Conservation (phyloP, 2,888 invertebrate species). For the Plemyria rubiginata region DNA sequence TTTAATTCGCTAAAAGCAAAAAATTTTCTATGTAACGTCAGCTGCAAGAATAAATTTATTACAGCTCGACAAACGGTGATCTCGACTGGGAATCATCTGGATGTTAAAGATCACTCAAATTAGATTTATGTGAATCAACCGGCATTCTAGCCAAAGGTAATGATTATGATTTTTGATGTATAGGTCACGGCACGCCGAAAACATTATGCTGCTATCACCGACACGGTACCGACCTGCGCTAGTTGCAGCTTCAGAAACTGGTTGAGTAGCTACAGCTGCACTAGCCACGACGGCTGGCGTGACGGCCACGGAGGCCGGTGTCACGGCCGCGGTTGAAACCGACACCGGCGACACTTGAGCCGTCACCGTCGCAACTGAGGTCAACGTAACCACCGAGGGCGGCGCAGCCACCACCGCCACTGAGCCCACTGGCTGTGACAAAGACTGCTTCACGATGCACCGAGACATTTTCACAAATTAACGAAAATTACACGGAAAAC, state of each 20-base stretch:
- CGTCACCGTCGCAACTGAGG: slow-evolving; percentile 46
- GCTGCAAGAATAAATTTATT: slow-evolving; percentile 6
- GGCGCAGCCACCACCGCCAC: slow-evolving; percentile 45
- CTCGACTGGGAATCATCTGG: slow-evolving; percentile 3
- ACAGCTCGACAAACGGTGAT: slow-evolving; percentile 9
- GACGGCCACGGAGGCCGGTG: slow-evolving; percentile 52
- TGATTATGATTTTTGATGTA: too few species aligned
- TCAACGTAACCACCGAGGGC: slow-evolving; percentile 30
- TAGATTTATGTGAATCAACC: not conserved
- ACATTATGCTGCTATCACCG: not conserved
- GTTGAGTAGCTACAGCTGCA: slow-evolving; percentile 40
- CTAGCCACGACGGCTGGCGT: slow-evolving; percentile 45
- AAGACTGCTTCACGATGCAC: slow-evolving; percentile 79
- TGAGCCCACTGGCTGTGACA: slow-evolving; percentile 60
- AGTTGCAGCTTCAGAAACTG: slow-evolving; percentile 51
- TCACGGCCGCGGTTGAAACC: slow-evolving; percentile 42
- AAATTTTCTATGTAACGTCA: slow-evolving; percentile 14
- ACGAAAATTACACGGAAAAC: slow-evolving; percentile 49
- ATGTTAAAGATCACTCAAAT: not conserved
- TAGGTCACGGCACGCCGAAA: too few species aligned
- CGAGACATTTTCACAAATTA: slow-evolving; percentile 67
- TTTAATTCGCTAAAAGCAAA: slow-evolving; percentile 14
- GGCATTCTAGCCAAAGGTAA: not conserved
- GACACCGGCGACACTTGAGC: slow-evolving; percentile 43
- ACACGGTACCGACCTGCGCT: slow-evolving; percentile 53